These are phyloP conservation scores for Acronicta aceris DNA, from an alignment of 2,888 invertebrate genomes.

Conservation along the genomic window DNA sequence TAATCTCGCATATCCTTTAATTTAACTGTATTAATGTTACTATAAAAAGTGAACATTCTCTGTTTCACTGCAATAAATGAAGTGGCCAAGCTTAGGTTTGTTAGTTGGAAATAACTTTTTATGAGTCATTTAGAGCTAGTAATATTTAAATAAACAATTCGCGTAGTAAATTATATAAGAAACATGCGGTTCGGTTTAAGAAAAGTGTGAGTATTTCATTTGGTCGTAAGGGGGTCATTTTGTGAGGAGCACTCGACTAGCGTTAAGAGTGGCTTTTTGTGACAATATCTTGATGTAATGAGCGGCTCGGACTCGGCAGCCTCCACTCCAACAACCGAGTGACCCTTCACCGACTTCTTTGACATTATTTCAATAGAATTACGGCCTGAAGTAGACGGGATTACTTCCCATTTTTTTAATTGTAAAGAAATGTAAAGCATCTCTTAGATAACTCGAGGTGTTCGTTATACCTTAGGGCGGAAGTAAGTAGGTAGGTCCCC, in stretches of 20 bases:
- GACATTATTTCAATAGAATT: conserved; percentile 7
- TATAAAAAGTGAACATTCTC: too few relatives aligned
- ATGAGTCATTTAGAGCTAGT: too few relatives aligned
- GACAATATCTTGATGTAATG: conserved; percentile 42
- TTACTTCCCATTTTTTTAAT: background rate
- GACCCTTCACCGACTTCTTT: conserved; percentile 22
- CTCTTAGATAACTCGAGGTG: background rate
- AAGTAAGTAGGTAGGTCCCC: too few relatives aligned
- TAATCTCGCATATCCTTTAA: too few relatives aligned
- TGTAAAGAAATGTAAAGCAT: background rate
- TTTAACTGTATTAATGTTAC: too few relatives aligned
- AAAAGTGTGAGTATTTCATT: background rate
- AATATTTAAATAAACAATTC: too few relatives aligned
- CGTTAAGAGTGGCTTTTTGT: conserved; percentile 30
- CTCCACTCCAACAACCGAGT: conserved; percentile 12
- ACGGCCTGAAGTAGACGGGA: background rate
- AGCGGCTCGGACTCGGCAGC: conserved; percentile 19
- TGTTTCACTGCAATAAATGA: too few relatives aligned
- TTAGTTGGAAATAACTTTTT: too few relatives aligned
- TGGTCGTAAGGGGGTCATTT: conserved; percentile 8
- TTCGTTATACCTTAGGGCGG: too few relatives aligned
- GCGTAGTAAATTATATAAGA: background rate
- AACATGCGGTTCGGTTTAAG: too few relatives aligned
- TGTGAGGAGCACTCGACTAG: conserved; percentile 13
- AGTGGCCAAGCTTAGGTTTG: too few relatives aligned